Evolutionary conservation across 1,140 invertebrate genomes (phyloP).

Genomic region (Cataglyphis hispanica): DNA sequence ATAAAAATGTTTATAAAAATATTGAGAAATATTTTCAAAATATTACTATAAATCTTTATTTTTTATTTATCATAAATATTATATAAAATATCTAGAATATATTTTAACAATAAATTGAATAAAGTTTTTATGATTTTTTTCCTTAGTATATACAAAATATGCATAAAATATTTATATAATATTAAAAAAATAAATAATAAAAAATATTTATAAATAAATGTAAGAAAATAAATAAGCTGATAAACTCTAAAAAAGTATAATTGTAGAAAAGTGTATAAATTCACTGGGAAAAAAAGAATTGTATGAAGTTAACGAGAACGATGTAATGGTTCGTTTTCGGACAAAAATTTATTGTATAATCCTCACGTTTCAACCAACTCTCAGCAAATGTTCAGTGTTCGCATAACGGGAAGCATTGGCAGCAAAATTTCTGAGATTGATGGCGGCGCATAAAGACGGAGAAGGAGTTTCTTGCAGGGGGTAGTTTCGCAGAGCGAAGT

Average conservation of each 20-base stretch:
- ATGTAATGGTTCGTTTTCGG: background rate
- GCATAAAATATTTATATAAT: too few species aligned
- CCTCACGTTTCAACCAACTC: conserved; percentile 41
- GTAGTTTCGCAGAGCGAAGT: conserved; percentile 23
- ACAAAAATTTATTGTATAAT: conserved; percentile 18
- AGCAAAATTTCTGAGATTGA: conserved; percentile 65
- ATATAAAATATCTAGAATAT: too few species aligned
- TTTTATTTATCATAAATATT: too few species aligned
- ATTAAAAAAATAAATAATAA: too few species aligned
- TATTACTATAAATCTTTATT: too few species aligned
- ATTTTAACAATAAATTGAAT: too few species aligned
- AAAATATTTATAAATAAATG: background rate
- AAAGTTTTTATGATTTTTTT: too few species aligned
- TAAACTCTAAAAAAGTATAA: background rate
- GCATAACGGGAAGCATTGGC: conserved; percentile 63
- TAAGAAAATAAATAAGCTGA: background rate
- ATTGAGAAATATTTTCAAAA: too few species aligned
- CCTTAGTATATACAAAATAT: too few species aligned
- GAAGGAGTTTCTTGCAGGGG: conserved; percentile 36
- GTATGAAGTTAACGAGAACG: conserved; percentile 14
- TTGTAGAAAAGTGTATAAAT: background rate
- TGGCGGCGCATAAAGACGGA: background rate
- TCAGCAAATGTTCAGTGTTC: conserved; percentile 43
- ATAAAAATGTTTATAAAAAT: too few species aligned
- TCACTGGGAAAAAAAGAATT: background rate